Conservation (phyloP, 2,888 invertebrate species). For the Orthosia gracilis region DNA sequence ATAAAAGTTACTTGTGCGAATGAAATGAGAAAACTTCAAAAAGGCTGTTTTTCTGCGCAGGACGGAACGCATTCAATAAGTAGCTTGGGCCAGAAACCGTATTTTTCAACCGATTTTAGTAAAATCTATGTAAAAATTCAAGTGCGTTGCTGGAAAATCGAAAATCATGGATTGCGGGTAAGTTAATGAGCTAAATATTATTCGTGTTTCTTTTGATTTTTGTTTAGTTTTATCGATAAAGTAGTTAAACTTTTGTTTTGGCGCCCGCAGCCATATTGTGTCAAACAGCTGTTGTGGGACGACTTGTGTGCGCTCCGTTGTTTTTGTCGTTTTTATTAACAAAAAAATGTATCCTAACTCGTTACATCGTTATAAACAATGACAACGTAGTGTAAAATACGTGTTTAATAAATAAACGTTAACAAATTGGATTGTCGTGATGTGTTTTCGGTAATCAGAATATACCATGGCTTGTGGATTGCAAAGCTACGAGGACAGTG, state of each 20-base stretch:
- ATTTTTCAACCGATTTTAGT: constrained; percentile 39
- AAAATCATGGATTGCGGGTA: constrained; percentile 79
- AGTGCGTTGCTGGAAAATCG: constrained; percentile 29
- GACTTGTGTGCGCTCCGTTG: constrained; percentile 78
- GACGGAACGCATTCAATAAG: constrained; percentile 56
- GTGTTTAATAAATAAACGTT: constrained; percentile 66
- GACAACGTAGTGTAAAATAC: constrained; percentile 68
- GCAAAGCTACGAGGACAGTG: constrained; percentile 80
- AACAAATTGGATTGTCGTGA: constrained; percentile 64
- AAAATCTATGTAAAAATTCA: constrained; percentile 20
- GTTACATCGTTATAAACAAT: constrained; percentile 72
- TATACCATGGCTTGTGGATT: constrained; percentile 85
- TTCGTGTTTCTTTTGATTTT: constrained; percentile 8
- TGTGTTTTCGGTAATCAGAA: constrained; percentile 73
- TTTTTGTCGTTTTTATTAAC: constrained; percentile 78
- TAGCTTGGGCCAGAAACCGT: constrained; percentile 37
- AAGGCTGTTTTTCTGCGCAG: constrained; percentile 18
- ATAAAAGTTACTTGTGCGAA: background rate
- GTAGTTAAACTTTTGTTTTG: constrained; percentile 81
- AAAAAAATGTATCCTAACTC: constrained; percentile 74
- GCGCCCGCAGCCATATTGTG: constrained; percentile 89
- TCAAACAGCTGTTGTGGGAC: constrained; percentile 87
- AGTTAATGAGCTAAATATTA: constrained; percentile 60
- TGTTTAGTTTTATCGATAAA: constrained; percentile 34
- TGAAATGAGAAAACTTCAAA: background rate